These are phyloP conservation scores for Epinephelus lanceolatus DNA, from an alignment of 2,113 vertebrate species.

Conservation along the genomic window DNA sequence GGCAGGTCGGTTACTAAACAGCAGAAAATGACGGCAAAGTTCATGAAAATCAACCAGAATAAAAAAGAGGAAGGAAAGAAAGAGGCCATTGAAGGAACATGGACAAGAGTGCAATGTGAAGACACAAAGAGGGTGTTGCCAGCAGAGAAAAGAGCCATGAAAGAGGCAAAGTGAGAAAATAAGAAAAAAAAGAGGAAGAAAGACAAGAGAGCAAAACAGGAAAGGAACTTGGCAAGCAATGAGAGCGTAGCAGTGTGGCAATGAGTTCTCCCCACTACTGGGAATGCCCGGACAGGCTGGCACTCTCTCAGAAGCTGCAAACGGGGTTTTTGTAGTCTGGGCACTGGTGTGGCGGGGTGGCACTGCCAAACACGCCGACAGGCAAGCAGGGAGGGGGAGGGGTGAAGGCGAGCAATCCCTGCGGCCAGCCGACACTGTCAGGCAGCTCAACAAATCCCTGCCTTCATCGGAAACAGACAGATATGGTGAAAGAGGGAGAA, in stretches of 20 bases:
- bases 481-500: constrained; percentile 32
- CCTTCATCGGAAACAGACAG: constrained; percentile 54
- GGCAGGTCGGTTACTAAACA: constrained; percentile 29
- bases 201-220: constrained; percentile 67
- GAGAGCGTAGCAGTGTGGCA: constrained; percentile 72
- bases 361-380: constrained; percentile 66
- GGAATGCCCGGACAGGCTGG: constrained; percentile 79
- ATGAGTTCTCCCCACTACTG: constrained; percentile 71
- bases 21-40: constrained; percentile 45
- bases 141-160: constrained; percentile 67
- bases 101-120: constrained; percentile 62
- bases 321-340: constrained; percentile 73
- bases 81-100: constrained; percentile 47
- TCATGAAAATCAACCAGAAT: constrained; percentile 57
- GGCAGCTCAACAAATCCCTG: constrained; percentile 58
- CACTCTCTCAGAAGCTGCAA: constrained; percentile 70
- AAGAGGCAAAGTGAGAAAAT: constrained; percentile 64
- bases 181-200: constrained; percentile 34
- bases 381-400: constrained; percentile 24
- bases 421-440: constrained; percentile 49
- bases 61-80: constrained; percentile 40
- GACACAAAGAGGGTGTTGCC: constrained; percentile 65
- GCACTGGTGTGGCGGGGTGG: constrained; percentile 58
- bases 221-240: constrained; percentile 73
- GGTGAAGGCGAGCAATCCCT: constrained; percentile 28